Percentiles rank a stretch among this genome's conserved stretches.
phyloP scores from a whole-genome alignment of 2,113 vertebrate genomes.

The Chauna torquata region DNA sequence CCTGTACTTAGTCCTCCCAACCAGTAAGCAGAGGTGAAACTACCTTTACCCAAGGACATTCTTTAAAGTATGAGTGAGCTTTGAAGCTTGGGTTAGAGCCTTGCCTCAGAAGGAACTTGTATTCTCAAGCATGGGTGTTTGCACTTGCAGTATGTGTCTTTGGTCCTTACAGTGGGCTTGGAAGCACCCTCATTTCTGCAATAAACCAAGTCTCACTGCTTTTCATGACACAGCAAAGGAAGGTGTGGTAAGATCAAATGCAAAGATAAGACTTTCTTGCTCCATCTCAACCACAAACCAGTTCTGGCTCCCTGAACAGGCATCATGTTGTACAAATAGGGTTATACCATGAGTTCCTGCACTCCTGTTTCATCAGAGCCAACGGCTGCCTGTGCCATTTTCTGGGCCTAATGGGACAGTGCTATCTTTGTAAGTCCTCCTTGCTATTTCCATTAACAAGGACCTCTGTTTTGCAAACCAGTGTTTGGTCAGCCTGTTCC shows the following conservation, averaged over 20 bases:
- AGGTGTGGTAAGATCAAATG: not conserved
- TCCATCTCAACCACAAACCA: not conserved
- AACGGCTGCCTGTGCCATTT: not conserved
- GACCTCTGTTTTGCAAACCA: not conserved
- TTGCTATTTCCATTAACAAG: not conserved
- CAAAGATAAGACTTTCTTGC: not conserved
- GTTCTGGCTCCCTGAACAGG: not conserved
- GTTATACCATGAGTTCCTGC: not conserved
- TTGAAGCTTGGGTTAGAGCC: not conserved
- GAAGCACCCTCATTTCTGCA: fast-evolving
- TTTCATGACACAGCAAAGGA: not conserved
- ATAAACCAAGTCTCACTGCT: not conserved
- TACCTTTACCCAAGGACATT: not conserved
- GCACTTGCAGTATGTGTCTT: not conserved
- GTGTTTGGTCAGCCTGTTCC: not conserved
- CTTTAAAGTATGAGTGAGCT: not conserved
- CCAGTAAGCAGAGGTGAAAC: not conserved
- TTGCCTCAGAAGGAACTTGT: not conserved
- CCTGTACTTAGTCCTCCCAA: not conserved
- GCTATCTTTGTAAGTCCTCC: not conserved
- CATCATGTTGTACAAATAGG: not conserved
- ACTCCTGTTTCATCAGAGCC: not conserved
- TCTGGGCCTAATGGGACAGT: not conserved
- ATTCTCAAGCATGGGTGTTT: not conserved
- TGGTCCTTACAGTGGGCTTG: not conserved